A percentile compares a stretch with the other conserved stretches of the same genome.
phyloP scores from a whole-genome alignment of 2,888 invertebrate genomes.

The Ormyrus nitidulus region DNA sequence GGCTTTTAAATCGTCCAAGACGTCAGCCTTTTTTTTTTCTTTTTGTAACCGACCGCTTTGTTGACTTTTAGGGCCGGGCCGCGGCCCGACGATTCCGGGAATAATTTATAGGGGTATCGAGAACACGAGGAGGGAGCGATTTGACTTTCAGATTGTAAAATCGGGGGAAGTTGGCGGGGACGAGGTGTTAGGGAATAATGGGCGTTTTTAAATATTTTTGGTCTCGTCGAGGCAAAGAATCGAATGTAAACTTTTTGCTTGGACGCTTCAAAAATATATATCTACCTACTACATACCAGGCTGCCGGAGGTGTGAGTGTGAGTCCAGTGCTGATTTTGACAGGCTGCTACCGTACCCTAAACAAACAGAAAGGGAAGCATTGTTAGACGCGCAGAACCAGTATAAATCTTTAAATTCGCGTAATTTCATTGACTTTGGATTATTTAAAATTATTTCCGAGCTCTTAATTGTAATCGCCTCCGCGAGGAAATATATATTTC shows the following conservation, averaged over 20 bases:
- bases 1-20: slow-evolving; percentile 14
- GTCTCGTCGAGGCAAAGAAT: slow-evolving; percentile 27
- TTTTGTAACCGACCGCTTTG: background rate
- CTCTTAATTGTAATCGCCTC: background rate
- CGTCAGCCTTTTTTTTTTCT: slow-evolving; percentile 33
- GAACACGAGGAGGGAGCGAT: no score
- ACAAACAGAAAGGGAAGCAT: slow-evolving; percentile 74
- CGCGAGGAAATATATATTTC: background rate
- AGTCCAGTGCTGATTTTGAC: slow-evolving; percentile 90
- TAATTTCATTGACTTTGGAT: no score
- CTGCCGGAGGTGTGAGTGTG: slow-evolving; percentile 92
- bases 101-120: no score
- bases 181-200: no score
- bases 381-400: no score
- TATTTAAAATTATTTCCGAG: background rate
- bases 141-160: no score
- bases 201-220: no score
- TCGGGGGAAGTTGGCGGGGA: no score
- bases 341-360: slow-evolving; percentile 92
- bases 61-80: no score
- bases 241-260: slow-evolving; percentile 58
- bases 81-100: no score
- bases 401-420: no score
- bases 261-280: slow-evolving; percentile 68
- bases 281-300: slow-evolving; percentile 82